phyloP scores from a whole-genome alignment of 2,888 invertebrate genomes.

The Arge pagana region DNA sequence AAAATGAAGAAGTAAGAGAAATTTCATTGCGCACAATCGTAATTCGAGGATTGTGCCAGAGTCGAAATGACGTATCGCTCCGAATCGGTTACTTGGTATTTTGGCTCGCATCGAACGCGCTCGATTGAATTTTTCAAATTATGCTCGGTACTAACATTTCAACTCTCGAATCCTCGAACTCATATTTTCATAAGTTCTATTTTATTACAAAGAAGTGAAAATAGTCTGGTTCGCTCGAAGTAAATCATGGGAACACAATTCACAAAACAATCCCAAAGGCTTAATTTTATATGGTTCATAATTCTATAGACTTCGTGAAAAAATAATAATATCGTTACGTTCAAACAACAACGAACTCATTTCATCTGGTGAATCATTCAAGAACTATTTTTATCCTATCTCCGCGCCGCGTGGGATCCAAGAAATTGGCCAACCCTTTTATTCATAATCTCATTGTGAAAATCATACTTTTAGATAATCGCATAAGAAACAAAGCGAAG shows the following conservation, averaged over 20 bases:
- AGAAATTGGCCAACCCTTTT: too few species aligned
- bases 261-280: not conserved
- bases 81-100: too few species aligned
- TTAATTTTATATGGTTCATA: too few species aligned
- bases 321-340: not conserved
- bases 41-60: constrained; percentile 10
- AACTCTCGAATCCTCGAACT: constrained; percentile 7
- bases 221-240: too few species aligned
- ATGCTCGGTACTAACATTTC: not conserved
- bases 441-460: too few species aligned
- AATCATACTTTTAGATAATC: too few species aligned
- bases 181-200: constrained; percentile 19
- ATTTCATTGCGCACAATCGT: constrained; percentile 18
- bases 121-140: not conserved
- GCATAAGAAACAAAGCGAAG: not conserved
- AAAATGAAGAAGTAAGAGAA: not conserved
- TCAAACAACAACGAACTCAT: not conserved
- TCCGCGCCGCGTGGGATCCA: too few species aligned
- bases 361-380: too few species aligned
- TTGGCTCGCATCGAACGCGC: too few species aligned
- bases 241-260: not conserved
- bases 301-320: too few species aligned
- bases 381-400: too few species aligned
- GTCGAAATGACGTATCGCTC: not conserved
- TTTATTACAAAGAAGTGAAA: not conserved